Evolutionary conservation across 2,797 vertebrate genomes (phyloP), one percentile per base, ranked within the genome.

Genomic region (Cryptoblepharus egeriae): DNA sequence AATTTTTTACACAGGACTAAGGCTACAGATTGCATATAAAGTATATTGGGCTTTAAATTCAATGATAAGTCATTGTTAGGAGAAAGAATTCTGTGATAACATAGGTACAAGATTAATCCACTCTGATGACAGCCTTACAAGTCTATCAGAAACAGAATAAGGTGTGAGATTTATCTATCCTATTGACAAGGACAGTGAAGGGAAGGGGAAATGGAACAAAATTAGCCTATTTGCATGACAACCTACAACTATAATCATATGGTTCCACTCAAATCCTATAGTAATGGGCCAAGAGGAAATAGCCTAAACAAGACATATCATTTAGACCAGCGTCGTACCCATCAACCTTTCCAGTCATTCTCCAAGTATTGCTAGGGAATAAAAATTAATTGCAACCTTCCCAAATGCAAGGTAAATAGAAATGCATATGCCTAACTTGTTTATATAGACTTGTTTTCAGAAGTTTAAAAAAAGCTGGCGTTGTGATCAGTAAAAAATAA

Each of bases 161-260:
- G 85, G 88, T 75, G 78, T 75, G 85, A 92, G 86, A 92, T 90
- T 92, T 93, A 94, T 90, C 85, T 79, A 4, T 92, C 3, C 39
- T 84, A 77, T 82, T 95, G 94, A 94, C 94, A 96, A 94, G 91
- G 91, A 94, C 76, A 0, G 88, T 84, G 90, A 88, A 80, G 81
- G 49, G 80, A 93, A 93, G 86, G 77, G 77, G 81, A 96, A 95
- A 94, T 93, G 80, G 90, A 95, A 94, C 57, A 92, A 96, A 96
- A 95, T 96, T 88, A 95, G 90, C 93, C 87, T 90, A 93, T 93
- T 96, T 95, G 93, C 83, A 94, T 90, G 93, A 93, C 90, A 96
- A 94, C 91, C 88, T 92, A 93, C 95, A 90, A 93, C 92, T 93
- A 82, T 95, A 95, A 95, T 96, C 88, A 95, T 91, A 94, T 75